Base-by-base conservation (phyloP, 2,113 vertebrate species). In the Perca schrenkii region DNA sequence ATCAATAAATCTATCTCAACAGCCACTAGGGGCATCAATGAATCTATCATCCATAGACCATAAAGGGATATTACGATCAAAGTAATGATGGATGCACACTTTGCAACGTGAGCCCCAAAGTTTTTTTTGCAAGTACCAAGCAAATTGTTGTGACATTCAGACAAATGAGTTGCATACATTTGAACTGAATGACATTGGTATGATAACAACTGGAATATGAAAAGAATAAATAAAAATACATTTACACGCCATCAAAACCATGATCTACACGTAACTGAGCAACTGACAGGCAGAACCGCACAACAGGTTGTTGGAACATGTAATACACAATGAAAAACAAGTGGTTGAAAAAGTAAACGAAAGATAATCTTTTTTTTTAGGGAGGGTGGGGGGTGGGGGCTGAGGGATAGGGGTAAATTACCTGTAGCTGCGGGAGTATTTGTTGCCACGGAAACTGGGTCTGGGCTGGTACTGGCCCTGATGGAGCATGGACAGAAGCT, bases 401-500 rank as follows among this genome's bases (percentile, higher is more conserved):
- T 65, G 74, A 66, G 80, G 84, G 56, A 63, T 75, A 62, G 88
- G 86, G 92, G 82, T 83, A 82, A 86, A 94, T 96, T 95, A 99
- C 98, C 98, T 99, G 96, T 98, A 99, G 94, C 97, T 99, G 91
- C 98, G 97, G 89, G 98, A 98, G 93, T 99, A 99, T 94, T 99
- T 99, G 95, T 99, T 99, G 92, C 98, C 98, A 95, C 98, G 96
- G 96, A 99, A 99, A 96, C 97, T 99, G 95, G 98, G 98, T 95
- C 98, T 96, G 93, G 98, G 98, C 92, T 99, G 98, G 94, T 99
- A 99, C 62, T 99, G 98, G 85, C 98, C 98, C 94, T 99, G 98
- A 94, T 99, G 98, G 91, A 99, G 98, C 97, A 99, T 98, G 21
- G 98, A 99, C 88, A 99, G 97, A 95, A 99, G 97, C 94, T 99